A percentile compares a stretch with the other conserved stretches of the same genome.
phyloP scores from a whole-genome alignment of 1,140 invertebrate genomes.

The Argopecten irradians region DNA sequence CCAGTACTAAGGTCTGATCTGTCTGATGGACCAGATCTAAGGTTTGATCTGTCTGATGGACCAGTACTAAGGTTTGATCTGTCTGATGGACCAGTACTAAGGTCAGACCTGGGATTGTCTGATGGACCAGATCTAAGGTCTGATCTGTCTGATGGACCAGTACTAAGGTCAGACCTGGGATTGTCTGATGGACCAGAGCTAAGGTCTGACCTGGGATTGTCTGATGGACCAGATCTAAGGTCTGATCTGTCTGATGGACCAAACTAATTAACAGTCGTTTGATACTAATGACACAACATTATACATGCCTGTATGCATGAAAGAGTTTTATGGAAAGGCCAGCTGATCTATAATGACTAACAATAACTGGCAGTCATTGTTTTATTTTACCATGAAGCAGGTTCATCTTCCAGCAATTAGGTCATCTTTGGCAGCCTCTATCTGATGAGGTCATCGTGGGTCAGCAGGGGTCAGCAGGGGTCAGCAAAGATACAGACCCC shows the following conservation, averaged over 20 bases:
- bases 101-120: not conserved
- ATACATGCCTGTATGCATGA: not conserved
- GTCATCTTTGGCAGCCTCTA: too few relatives aligned
- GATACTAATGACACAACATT: not conserved
- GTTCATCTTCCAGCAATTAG: slow-evolving; percentile 14
- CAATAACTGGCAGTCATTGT: not conserved
- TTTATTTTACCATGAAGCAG: not conserved
- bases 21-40: too few relatives aligned
- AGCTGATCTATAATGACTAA: not conserved
- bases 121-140: not conserved
- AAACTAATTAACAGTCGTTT: not conserved
- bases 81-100: not conserved
- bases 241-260: not conserved
- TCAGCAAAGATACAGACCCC: not conserved
- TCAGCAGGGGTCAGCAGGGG: not conserved
- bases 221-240: not conserved
- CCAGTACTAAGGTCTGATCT: too few relatives aligned
- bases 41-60: not conserved
- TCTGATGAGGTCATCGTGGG: not conserved
- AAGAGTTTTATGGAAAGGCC: not conserved
- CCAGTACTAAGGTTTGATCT: too few relatives aligned
- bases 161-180: too few relatives aligned
- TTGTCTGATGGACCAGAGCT: too few relatives aligned
- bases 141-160: too few relatives aligned
- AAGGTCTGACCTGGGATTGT: not conserved